Evolutionary conservation across 1,140 invertebrate genomes (phyloP).

Genomic region (Adelges cooleyi): DNA sequence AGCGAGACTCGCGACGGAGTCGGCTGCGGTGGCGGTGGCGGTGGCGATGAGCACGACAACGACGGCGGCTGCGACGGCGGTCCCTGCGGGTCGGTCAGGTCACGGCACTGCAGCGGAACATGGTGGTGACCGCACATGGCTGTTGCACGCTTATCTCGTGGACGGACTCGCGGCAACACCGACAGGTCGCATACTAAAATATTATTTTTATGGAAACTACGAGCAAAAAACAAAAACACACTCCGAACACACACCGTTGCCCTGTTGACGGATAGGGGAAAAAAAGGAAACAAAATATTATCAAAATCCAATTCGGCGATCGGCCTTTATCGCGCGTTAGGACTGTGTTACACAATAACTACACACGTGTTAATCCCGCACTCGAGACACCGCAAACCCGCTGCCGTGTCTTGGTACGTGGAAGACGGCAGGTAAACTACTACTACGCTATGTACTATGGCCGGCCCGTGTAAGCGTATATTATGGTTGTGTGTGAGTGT

Average conservation of each 20-base stretch:
- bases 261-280: too few species aligned
- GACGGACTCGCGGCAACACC: background rate
- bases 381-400: slow-evolving; percentile 7
- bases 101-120: background rate
- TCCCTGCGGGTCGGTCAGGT: background rate
- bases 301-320: background rate
- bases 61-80: background rate
- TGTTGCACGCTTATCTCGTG: background rate
- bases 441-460: background rate
- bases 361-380: background rate
- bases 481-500: background rate
- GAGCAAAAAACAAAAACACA: background rate
- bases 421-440: slow-evolving; percentile 28
- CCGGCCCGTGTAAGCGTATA: background rate
- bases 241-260: too few species aligned
- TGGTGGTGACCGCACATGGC: background rate
- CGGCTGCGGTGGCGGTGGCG: background rate
- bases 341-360: background rate
- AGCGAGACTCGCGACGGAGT: slow-evolving; percentile 8
- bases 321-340: background rate
- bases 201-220: too few species aligned
- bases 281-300: too few species aligned
- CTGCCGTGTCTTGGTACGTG: slow-evolving; percentile 8
- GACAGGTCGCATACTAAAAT: background rate
- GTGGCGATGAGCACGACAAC: background rate